Conservation (phyloP, 23 tunicate species). For the Aplidium turbinatum region DNA sequence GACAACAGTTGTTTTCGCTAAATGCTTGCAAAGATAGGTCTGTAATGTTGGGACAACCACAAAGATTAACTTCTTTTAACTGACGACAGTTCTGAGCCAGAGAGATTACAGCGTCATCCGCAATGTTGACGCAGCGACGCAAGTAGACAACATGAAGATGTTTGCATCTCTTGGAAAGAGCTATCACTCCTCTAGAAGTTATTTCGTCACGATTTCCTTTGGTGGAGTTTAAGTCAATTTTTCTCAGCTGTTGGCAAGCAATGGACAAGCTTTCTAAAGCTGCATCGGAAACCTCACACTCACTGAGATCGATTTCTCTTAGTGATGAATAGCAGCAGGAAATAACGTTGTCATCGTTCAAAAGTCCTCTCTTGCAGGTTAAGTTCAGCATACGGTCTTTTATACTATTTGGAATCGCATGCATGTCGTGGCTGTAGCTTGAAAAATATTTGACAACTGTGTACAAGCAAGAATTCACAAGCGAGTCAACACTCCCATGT, state of each 20-base stretch:
- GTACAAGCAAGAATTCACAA: constrained; percentile 49
- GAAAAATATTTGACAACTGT: constrained; percentile 26
- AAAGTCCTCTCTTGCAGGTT: constrained; percentile 63
- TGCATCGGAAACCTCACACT: constrained; percentile 46
- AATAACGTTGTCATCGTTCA: constrained; percentile 43
- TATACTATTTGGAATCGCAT: constrained; percentile 43
- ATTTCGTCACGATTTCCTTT: constrained; percentile 41
- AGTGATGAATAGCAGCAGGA: constrained; percentile 13
- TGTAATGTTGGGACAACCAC: constrained; percentile 54
- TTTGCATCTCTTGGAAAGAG: constrained; percentile 42
- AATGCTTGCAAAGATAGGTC: constrained; percentile 55
- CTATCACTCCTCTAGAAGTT: constrained; percentile 43
- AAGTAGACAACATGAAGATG: constrained; percentile 49
- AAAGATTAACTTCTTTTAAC: constrained; percentile 51
- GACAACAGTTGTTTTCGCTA: constrained; percentile 17
- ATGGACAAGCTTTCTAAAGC: constrained; percentile 29
- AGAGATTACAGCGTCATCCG: constrained; percentile 38
- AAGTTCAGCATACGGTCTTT: constrained; percentile 46
- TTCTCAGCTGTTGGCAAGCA: constrained; percentile 34
- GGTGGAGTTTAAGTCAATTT: constrained; percentile 71
- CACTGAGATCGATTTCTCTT: constrained; percentile 58
- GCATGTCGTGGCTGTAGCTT: constrained; percentile 7
- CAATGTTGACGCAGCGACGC: constrained; percentile 49
- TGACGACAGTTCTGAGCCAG: constrained; percentile 50
- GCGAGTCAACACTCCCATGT: constrained; percentile 48